Base-by-base conservation (phyloP, 2,888 invertebrate genomes). In the Macroteleia sp. region DNA sequence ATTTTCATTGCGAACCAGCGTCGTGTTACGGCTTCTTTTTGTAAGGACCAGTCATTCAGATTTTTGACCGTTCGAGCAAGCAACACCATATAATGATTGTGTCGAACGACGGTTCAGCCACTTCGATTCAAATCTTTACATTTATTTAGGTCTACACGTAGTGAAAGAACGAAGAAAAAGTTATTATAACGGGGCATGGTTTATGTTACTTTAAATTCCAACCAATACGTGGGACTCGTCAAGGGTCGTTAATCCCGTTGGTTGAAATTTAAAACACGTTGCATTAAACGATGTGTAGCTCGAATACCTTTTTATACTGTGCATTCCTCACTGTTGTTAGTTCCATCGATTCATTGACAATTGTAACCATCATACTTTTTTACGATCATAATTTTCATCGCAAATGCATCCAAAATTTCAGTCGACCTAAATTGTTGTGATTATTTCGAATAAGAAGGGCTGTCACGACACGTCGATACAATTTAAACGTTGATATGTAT, bases 401-500 rank as follows among this genome's bases (percentile, higher is more conserved):
- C 48, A 14, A 19, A 39, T 42, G 36, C 39, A 41, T 32, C 10
- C 10, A 12, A 36, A 36, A n/a, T n/a, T n/a, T n/a, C n/a, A n/a
- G n/a, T n/a, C 42, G 52, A 52, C 52, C 52, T 44, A 54, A 56
- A 66, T 34, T 12, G 34, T 19, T 62, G 36, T 36, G 19, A 41
- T 42, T 20, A n/a, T 48, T 61, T 54, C 20, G 10, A 44, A 41
- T 12, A 30, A 25, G 41, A 56, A 36, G 28, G 42, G 30, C 64
- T 19, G 22, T 36, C 34, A 59, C n/a, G n/a, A n/a, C n/a, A n/a
- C n/a, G n/a, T n/a, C n/a, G n/a, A n/a, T n/a, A n/a, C n/a, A n/a
- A n/a, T n/a, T n/a, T n/a, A n/a, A n/a, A n/a, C n/a, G n/a, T 14
- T 34, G 54, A 44, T 30, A 32, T 41, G 64, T 67, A 46, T 52